phyloP scores from a whole-genome alignment of 2,797 vertebrate genomes.

The Pogoniulus pusillus region DNA sequence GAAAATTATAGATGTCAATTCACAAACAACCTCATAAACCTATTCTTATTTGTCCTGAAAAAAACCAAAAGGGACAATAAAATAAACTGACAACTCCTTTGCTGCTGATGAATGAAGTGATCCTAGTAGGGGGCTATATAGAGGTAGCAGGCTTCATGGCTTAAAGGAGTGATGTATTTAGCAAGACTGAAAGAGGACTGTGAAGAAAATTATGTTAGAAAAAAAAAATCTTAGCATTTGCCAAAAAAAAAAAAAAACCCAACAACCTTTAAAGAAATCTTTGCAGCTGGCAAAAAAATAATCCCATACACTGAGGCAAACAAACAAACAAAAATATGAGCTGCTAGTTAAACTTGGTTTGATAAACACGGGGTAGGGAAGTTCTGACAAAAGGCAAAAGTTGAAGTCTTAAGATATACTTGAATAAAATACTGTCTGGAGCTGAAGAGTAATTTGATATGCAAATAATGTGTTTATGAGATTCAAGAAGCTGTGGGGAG shows the following conservation, averaged over 20 bases:
- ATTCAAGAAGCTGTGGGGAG: background rate
- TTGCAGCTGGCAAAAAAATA: background rate
- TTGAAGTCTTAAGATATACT: background rate
- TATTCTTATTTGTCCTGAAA: background rate
- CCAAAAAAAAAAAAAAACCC: constrained; percentile 27
- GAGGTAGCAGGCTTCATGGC: background rate
- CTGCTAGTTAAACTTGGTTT: background rate
- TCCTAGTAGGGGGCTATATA: background rate
- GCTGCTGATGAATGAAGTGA: background rate
- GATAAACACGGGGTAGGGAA: background rate
- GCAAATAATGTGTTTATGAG: background rate
- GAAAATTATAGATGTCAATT: constrained; percentile 2
- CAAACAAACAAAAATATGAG: background rate
- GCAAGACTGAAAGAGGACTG: background rate
- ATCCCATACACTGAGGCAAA: background rate
- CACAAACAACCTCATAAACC: constrained; percentile 33
- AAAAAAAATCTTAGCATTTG: background rate
- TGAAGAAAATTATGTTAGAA: background rate
- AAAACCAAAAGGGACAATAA: background rate
- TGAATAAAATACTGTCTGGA: background rate
- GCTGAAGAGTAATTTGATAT: background rate
- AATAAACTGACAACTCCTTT: background rate
- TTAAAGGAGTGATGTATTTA: background rate
- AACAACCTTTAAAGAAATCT: background rate
- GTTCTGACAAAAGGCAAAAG: background rate